A percentile compares a stretch with the other conserved stretches of the same genome.
Conservation (phyloP, 2,888 invertebrate genomes). For the Drosophila tripunctata region DNA sequence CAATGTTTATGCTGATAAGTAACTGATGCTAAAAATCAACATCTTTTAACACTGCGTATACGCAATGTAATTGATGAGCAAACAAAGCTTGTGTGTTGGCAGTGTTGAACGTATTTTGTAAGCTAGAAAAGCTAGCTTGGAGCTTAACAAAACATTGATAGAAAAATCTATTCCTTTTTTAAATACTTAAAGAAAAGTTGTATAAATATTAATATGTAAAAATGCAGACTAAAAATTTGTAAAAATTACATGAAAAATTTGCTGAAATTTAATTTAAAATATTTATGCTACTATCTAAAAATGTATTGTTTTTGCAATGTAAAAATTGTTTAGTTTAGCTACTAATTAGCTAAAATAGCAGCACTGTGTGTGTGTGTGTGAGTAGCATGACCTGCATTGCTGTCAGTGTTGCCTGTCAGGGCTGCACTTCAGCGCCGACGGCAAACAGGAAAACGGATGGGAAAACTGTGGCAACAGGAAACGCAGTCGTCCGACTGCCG, state of each 20-base stretch:
- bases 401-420: slow-evolving; percentile 44
- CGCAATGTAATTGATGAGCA: slow-evolving; percentile 54
- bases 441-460: slow-evolving; percentile 65
- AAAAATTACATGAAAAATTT: no score
- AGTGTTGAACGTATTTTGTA: no score
- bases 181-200: no score
- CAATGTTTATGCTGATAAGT: slow-evolving; percentile 25
- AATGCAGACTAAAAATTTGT: no score
- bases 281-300: background rate
- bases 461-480: slow-evolving; percentile 77
- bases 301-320: background rate
- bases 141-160: no score
- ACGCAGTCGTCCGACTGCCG: slow-evolving; percentile 23
- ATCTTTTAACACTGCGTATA: slow-evolving; percentile 43
- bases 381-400: slow-evolving; percentile 66
- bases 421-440: slow-evolving; percentile 23
- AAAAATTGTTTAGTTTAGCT: background rate
- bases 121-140: no score
- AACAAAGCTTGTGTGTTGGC: slow-evolving; percentile 7
- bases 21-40: slow-evolving; percentile 42
- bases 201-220: no score
- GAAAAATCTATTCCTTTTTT: no score
- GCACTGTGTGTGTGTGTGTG: background rate
- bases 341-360: background rate
- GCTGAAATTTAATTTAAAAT: no score